Conservation (phyloP, 2,797 vertebrate species). For the Urocyon cinereoargenteus region DNA sequence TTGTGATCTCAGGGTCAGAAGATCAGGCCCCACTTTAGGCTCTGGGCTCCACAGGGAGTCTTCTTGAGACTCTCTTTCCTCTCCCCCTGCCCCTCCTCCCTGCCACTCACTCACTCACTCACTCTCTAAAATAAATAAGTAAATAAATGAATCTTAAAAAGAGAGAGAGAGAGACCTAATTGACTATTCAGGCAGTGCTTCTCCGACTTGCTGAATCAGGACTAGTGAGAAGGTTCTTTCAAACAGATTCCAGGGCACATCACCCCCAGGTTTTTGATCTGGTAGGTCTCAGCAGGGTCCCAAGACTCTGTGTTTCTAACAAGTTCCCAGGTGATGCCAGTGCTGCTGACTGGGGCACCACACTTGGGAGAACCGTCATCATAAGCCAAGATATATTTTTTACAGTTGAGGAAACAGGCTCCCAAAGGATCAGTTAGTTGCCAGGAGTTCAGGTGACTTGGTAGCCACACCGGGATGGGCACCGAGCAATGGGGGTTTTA, state of each 20-base stretch:
- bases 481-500: neutral
- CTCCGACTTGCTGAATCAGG: neutral
- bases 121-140: neutral
- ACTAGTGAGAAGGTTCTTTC: neutral
- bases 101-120: neutral
- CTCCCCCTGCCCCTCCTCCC: neutral
- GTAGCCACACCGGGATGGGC: accelerated
- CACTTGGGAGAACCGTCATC: neutral
- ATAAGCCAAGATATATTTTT: neutral
- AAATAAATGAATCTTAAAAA: neutral
- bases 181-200: neutral
- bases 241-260: neutral
- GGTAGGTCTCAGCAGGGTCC: neutral
- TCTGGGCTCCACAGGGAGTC: neutral
- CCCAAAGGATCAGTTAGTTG: accelerated
- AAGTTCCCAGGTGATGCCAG: neutral
- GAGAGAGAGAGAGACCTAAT: neutral
- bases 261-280: neutral
- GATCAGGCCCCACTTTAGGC: neutral
- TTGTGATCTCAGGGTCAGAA: neutral
- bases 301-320: neutral
- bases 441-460: neutral
- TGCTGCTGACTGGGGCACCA: neutral
- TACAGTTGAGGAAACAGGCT: neutral
- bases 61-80: neutral